Base-by-base conservation (phyloP, 2,888 invertebrate species). In the Aspidiotus destructor region DNA sequence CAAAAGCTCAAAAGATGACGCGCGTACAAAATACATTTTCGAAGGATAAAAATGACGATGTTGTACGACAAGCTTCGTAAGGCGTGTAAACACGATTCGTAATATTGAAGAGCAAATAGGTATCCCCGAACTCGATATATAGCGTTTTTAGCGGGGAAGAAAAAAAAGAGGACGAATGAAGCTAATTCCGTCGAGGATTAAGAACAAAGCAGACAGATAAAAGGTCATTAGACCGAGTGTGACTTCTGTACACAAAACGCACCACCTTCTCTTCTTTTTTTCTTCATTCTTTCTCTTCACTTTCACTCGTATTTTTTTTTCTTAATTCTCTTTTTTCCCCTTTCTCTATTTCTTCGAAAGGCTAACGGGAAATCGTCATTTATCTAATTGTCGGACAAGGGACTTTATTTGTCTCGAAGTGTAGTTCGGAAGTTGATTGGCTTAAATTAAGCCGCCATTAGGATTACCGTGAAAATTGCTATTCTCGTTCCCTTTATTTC, bases 301-400 rank as follows among this genome's bases (percentile, higher is more conserved):
- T 28, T 28, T 28, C 28, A 28, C 28, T 28, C 1, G 28, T 28
- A 28, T 28, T 28, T 28, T 28, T 28, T 28, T 28, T 28, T 28
- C 5, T 28, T 1, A 28, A 28, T 28, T 28, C 28, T 28, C 28
- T 5, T 28, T 54, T 63, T 63, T 40, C 48, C 48, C n/a, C 48
- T 48, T n/a, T 48, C 48, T 48, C 11, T 57, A n/a, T 3, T 57
- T 15, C 15, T 57, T 57, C 11, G 57, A 60, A 48, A 41, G 60
- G 44, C 48, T 54, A 60, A 60, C 68, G 44, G 68, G 41, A 60
- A 68, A 68, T 65, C 55, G 68, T 68, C 68, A 68, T 68, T 68
- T 60, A 68, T 68, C 68, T 68, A 68, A 68, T 68, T 68, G 68
- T 58, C 60, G 68, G 68, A 68, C 68, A 63, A 63, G 63, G 63